These are phyloP conservation scores for Eueremaeus valkanovi DNA, from an alignment of 2,888 invertebrate genomes.

Conservation along the genomic window DNA sequence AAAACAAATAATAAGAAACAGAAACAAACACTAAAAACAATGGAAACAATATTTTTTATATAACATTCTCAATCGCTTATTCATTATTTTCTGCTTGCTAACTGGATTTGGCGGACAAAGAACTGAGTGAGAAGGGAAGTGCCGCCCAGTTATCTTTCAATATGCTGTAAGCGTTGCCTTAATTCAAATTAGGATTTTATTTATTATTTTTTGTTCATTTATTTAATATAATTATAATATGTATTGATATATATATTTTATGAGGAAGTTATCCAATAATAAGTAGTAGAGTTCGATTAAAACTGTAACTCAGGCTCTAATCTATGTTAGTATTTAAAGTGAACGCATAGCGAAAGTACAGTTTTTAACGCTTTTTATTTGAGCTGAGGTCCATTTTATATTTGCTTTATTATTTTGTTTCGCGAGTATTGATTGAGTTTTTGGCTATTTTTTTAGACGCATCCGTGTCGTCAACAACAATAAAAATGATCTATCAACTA, in stretches of 20 bases:
- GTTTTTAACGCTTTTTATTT: background rate
- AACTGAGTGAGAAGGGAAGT: too few species aligned
- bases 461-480: background rate
- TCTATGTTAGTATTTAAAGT: background rate
- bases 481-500: background rate
- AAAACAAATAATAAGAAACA: too few species aligned
- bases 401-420: background rate
- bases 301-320: background rate
- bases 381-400: background rate
- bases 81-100: too few species aligned
- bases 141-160: too few species aligned
- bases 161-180: too few species aligned
- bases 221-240: too few species aligned
- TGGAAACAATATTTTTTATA: too few species aligned
- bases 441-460: background rate
- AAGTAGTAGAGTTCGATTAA: background rate
- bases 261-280: background rate
- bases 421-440: background rate
- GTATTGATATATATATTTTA: background rate
- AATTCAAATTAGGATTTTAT: too few species aligned
- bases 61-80: too few species aligned
- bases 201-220: too few species aligned
- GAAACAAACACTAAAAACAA: too few species aligned
- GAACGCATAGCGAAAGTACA: background rate
- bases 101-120: too few species aligned